Conservation (phyloP, 1,140 invertebrate genomes). For the Ceratosolen fusciceps region DNA sequence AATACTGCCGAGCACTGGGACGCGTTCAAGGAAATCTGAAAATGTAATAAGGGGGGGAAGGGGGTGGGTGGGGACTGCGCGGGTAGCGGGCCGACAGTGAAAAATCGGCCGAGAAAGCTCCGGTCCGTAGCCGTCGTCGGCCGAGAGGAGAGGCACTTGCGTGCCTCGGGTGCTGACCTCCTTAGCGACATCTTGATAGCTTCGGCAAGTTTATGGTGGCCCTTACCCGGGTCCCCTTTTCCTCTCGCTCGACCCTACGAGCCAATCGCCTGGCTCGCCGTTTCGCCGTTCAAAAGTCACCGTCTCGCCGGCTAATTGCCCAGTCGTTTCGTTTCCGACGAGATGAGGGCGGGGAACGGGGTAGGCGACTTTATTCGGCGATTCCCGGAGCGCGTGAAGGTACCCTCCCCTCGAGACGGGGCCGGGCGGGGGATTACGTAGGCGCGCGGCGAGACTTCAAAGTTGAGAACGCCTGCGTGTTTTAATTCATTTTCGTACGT, state of each 20-base stretch:
- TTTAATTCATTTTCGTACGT: slow-evolving; percentile 1
- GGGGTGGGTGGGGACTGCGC: too few relatives aligned
- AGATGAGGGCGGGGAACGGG: neutral
- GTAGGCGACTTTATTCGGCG: neutral
- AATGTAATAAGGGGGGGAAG: too few relatives aligned
- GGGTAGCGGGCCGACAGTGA: slow-evolving; percentile 19
- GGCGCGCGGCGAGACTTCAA: neutral
- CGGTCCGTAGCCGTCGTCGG: too few relatives aligned
- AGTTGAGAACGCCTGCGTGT: neutral
- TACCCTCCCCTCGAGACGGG: too few relatives aligned
- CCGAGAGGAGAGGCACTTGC: slow-evolving; percentile 45
- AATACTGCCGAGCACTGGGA: neutral
- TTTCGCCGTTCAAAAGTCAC: slow-evolving; percentile 6
- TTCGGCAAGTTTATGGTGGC: slow-evolving; percentile 50
- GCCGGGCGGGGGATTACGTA: neutral
- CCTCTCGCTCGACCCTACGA: neutral
- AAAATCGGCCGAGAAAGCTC: too few relatives aligned
- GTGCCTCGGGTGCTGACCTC: slow-evolving; percentile 54
- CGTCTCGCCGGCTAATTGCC: slow-evolving; percentile 7
- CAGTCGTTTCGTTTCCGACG: slow-evolving; percentile 1
- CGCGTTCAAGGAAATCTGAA: neutral
- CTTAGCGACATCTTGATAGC: slow-evolving; percentile 57
- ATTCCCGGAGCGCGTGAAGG: neutral
- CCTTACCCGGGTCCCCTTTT: neutral
- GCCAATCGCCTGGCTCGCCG: neutral